Base-by-base conservation (phyloP, 2,888 invertebrate species). In the Flexamia atlantica region DNA sequence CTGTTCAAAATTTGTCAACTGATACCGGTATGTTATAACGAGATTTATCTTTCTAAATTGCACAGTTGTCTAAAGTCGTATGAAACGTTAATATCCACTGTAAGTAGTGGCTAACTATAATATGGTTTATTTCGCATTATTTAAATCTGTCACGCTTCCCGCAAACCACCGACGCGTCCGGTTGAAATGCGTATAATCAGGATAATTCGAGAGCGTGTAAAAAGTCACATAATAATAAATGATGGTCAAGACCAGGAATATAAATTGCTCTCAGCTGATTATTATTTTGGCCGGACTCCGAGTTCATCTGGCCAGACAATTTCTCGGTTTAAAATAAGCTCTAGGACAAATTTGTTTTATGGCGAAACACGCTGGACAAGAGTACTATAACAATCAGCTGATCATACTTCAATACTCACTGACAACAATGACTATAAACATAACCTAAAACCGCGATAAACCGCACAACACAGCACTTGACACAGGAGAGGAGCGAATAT, bases 221-320 rank as follows among this genome's bases (percentile, higher is more conserved):
- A 64, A 64, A 64, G 64, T 64, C 64, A 30, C 64, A 64, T 64
- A 64, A 64, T 28, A 64, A 64, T 64, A 64, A 64, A 5, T 20
- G 30, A 64, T 64, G 64, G 64, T 25, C 64, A 64, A 28, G 64
- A 28, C 42, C 46, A 46, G 10, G 46, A 5, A 46, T 76, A 40
- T 76, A 28, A 76, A 76, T 76, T 46, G 74, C 7, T 3, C 40
- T 14, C 40, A 28, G 74, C 28, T 76, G 42, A 76, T 76, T 76
- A 76, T 76, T 20, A 42, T 76, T 76, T 76, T 76, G 74, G 74
- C 74, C 28, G 3, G 46, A 50, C 28, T 76, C 74, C 74, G 74
- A 76, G 74, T 50, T 76, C 74, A 72, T 40, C 72, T 72, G 25
- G 46, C 74, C 23, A 46, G 14, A 28, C 12, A 12, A 76, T 76